These are phyloP conservation scores for Ridgeia piscesae DNA, from an alignment of 1,140 invertebrate species.

Conservation along the genomic window DNA sequence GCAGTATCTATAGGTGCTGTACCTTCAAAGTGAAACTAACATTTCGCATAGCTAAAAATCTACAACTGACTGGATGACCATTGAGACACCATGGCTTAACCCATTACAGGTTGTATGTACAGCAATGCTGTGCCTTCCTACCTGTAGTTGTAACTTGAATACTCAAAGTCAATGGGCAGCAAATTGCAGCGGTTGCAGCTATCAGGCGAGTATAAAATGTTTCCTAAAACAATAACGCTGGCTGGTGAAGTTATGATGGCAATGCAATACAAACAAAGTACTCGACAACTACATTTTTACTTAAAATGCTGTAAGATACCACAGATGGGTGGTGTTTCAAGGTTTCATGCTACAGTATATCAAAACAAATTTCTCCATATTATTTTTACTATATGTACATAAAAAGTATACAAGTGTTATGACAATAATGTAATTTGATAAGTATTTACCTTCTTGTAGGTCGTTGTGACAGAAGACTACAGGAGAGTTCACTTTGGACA, in stretches of 20 bases:
- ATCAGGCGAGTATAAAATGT: constrained; percentile 44
- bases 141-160: constrained; percentile 87
- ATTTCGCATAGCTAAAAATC: not conserved
- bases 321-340: not conserved
- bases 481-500: constrained; percentile 66
- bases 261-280: not conserved
- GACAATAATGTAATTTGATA: constrained; percentile 30
- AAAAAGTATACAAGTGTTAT: not conserved
- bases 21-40: too few relatives aligned
- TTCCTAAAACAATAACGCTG: constrained; percentile 34
- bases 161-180: constrained; percentile 86
- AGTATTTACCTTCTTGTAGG: constrained; percentile 83
- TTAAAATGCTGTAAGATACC: not conserved
- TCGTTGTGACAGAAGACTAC: constrained; percentile 98
- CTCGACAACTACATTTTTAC: not conserved
- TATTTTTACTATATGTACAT: not conserved
- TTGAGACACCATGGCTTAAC: not conserved
- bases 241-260: constrained; percentile 32
- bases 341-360: not conserved
- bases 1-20: too few relatives aligned
- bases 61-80: not conserved
- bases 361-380: not conserved
- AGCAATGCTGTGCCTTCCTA: constrained; percentile 25
- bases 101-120: not conserved
- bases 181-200: constrained; percentile 30